Base-by-base conservation (phyloP, 2,888 invertebrate genomes). In the Cataglyphis albicans region DNA sequence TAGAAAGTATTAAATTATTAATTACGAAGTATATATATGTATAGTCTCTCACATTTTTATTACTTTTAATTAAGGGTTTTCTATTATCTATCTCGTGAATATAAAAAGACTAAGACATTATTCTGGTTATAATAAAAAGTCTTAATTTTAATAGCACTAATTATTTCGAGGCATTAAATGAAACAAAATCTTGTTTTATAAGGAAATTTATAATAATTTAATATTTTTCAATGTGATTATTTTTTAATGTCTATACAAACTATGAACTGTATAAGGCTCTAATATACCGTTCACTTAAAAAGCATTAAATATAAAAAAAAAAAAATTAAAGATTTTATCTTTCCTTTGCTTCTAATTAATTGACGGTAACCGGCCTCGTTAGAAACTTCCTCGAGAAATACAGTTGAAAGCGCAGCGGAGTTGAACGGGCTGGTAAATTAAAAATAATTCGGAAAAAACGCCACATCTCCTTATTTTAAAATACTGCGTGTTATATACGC, bases 381-480 rank as follows among this genome's bases (percentile, higher is more conserved):
- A 70, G 44, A 80, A 72, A 80, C 18, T 72, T 72, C 18, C 29
- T 21, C 57, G 15, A 44, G 18, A 70, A 70, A 78, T 78, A 59
- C 41, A 70, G 41, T 57, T 55, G 44, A 59, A 70, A 72, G 41
- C 55, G 4, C 38, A 32, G 1, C 25, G 48, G 35, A 80, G 78
- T 70, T 48, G 78, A 72, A 80, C 72, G 59, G 18, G 72, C 78
- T 68, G 25, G 7, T 68, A 59, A 80, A 80, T 80, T 55, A 44
- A 57, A 80, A 80, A 35, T 61, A 29, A 21, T 59, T 80, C 18
- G 29, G 55, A 68, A 21, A 68, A 21, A 57, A 41, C 18, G 15
- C 2, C 0, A 15, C 21, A 1, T 25, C 21, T 32, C 32, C 57
- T 61, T 59, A 7, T 70, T 80, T 72, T 70, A 18, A 80, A 68